Conservation (phyloP, 2,113 vertebrate genomes). For the Petrocephalus zakoni region DNA sequence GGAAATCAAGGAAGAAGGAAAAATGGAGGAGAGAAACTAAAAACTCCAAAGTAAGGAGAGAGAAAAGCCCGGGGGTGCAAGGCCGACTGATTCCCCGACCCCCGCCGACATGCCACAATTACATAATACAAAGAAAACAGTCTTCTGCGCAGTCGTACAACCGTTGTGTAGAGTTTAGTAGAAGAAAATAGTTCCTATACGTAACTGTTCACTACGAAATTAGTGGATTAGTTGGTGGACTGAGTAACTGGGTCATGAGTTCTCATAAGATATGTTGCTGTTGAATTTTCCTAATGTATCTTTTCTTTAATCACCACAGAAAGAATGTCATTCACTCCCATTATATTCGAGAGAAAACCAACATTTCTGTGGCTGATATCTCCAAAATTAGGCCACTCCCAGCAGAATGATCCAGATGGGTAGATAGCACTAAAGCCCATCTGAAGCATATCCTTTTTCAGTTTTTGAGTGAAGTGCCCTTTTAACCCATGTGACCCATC, state of each 20-base stretch:
- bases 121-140: background rate
- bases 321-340: background rate
- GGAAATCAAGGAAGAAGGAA: background rate
- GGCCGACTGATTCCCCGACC: background rate
- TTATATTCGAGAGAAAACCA: background rate
- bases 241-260: background rate
- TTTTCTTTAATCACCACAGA: background rate
- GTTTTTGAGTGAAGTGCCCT: background rate
- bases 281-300: background rate
- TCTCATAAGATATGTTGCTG: background rate
- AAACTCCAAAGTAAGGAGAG: background rate
- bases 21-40: background rate
- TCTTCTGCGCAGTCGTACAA: background rate
- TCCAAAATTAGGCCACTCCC: background rate
- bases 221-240: background rate
- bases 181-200: background rate
- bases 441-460: background rate
- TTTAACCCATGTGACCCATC: background rate
- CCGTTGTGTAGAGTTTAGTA: background rate
- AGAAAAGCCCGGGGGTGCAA: background rate
- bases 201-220: background rate
- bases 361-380: background rate
- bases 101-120: background rate
- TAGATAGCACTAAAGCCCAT: background rate
- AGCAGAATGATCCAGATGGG: too few relatives aligned